Evolutionary conservation across 2,888 invertebrate genomes (phyloP), one percentile per base, ranked within the genome.

Genomic region (Notocelia uddmanniana): DNA sequence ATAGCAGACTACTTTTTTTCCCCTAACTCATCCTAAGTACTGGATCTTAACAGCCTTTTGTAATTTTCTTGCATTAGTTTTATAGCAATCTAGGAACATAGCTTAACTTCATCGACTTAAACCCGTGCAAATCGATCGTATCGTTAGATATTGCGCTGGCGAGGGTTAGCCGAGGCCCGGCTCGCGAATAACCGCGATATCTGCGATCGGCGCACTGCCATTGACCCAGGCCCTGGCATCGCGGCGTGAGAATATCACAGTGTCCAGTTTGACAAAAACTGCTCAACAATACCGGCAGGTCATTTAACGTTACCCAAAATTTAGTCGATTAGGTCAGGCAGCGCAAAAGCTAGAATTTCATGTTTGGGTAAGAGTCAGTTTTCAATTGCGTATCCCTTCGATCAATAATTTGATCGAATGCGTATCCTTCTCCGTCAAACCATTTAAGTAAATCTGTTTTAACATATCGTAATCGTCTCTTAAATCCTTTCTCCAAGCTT

Each of bases 151-250:
- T 55, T 71, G 60, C 55, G 55, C 67, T 62, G 72, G 48, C 72
- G 68, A 60, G 60, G 60, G 55, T 68, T 55, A 60, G 57, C 55
- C 55, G 55, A 60, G 59, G 63, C 50, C 55, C 37, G 58, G 34
- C 64, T 64, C 68, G 72, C 68, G 67, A 72, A 72, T 48, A 23
- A 55, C 68, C 50, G 59, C 71, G 67, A 48, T 72, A 72, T 71
- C 72, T 72, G 72, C 67, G 67, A 72, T 72, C 72, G 68, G 67
- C 54, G 68, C 62, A 73, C 69, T 69, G 73, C 68, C 57, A 71
- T 71, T 75, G 74, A 75, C 75, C 75, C 68, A 64, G 57, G 73
- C 72, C 71, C 70, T 54, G 52, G 55, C 48, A 64, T 67, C 66
- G 66, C 66, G 41, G 70, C 70, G 72, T 72, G 72, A 72, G 72